Conservation (phyloP, 1,140 invertebrate species). For the Hyles euphorbiae region DNA sequence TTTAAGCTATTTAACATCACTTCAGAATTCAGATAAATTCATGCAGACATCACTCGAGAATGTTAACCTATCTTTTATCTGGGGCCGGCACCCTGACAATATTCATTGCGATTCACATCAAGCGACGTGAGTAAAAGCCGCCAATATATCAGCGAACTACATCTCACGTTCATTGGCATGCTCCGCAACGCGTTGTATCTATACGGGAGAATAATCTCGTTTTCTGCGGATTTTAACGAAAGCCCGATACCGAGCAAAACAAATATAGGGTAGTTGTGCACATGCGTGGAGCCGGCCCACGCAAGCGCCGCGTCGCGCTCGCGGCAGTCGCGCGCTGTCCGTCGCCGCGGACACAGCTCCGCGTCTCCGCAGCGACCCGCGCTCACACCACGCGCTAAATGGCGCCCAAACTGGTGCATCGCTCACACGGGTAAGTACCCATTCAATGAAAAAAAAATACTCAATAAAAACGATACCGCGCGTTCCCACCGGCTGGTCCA, state of each 20-base stretch:
- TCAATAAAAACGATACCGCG: background rate
- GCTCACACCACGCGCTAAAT: conserved; percentile 56
- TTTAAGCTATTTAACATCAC: no score
- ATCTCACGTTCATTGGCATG: conserved; percentile 50
- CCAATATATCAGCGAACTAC: conserved; percentile 33
- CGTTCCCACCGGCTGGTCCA: background rate
- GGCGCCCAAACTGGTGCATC: conserved; percentile 61
- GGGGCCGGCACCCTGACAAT: conserved; percentile 13
- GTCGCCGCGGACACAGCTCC: conserved; percentile 36
- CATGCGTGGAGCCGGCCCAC: conserved; percentile 45
- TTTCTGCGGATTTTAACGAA: conserved; percentile 44
- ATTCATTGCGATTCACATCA: conserved; percentile 32
- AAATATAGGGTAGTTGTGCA: conserved; percentile 48
- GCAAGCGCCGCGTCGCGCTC: conserved; percentile 43
- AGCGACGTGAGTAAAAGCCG: conserved; percentile 40
- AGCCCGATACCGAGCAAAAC: conserved; percentile 56
- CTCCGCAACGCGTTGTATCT: conserved; percentile 49
- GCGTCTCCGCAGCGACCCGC: conserved; percentile 17
- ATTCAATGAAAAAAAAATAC: conserved; percentile 12
- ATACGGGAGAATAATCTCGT: conserved; percentile 54
- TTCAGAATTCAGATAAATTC: no score
- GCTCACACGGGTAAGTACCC: conserved; percentile 60
- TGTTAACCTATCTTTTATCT: conserved; percentile 5
- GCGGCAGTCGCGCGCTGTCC: conserved; percentile 59
- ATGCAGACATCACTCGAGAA: no score